These are phyloP conservation scores for Cydia pomonella DNA, from an alignment of 1,140 invertebrate species.

Conservation along the genomic window DNA sequence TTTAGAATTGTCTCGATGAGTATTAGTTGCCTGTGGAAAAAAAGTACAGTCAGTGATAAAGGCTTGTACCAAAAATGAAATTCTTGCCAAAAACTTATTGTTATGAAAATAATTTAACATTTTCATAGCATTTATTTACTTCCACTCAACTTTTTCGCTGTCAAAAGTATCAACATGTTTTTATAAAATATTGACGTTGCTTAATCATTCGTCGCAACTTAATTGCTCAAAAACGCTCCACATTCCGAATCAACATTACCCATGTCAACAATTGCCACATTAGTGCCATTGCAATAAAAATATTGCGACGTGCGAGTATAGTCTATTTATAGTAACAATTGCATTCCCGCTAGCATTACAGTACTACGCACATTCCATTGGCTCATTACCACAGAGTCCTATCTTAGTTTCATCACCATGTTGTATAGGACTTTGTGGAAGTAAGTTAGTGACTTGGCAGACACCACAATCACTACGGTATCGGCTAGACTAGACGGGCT, in stretches of 20 bases:
- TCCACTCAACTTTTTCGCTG: no score
- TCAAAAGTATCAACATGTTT: no score
- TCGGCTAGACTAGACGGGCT: neutral
- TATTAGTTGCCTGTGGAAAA: no score
- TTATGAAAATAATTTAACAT: no score
- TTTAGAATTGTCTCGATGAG: no score
- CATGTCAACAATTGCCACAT: neutral
- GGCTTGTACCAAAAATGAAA: no score
- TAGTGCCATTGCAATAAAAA: neutral
- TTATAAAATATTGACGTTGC: no score
- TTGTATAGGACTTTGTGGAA: neutral
- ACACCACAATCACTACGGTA: slow-evolving; percentile 8
- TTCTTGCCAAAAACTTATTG: no score
- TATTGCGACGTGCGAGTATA: neutral
- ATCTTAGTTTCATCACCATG: neutral
- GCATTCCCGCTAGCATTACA: slow-evolving; percentile 18
- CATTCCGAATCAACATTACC: neutral
- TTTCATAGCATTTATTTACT: no score
- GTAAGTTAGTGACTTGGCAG: neutral
- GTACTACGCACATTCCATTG: slow-evolving; percentile 16
- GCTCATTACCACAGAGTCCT: neutral
- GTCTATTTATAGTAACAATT: slow-evolving; percentile 28
- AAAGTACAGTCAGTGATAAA: no score
- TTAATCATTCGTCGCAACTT: no score
- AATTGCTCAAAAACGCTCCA: neutral